Conservation (phyloP, 2,888 invertebrate genomes). For the Eulithis testata region DNA sequence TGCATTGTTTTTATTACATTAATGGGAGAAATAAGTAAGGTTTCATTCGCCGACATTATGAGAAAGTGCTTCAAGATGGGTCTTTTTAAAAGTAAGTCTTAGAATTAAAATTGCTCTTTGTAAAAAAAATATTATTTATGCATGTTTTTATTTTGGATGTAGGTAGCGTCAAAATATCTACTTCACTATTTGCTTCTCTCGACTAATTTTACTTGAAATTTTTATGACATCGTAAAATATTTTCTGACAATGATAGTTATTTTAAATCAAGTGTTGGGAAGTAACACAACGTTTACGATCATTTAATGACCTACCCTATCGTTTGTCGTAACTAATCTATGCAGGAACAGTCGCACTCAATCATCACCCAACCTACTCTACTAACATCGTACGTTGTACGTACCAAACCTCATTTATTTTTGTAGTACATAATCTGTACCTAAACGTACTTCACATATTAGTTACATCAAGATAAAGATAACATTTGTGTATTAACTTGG, state of each 20-base stretch:
- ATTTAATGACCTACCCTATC: slow-evolving; percentile 3
- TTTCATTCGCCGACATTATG: slow-evolving; percentile 69
- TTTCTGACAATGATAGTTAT: not conserved
- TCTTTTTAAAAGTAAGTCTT: slow-evolving; percentile 77
- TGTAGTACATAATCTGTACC: too few relatives aligned
- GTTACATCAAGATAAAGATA: too few relatives aligned
- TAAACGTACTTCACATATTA: too few relatives aligned
- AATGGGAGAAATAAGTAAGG: slow-evolving; percentile 69
- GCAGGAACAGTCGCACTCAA: slow-evolving; percentile 5
- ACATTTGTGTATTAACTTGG: too few relatives aligned
- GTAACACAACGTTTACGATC: not conserved
- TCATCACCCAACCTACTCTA: not conserved
- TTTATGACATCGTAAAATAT: too few relatives aligned
- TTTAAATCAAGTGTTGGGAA: not conserved
- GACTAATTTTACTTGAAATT: too few relatives aligned
- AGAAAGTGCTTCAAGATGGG: slow-evolving; percentile 82
- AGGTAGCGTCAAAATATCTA: too few relatives aligned
- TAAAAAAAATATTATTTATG: not conserved
- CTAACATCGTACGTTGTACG: too few relatives aligned
- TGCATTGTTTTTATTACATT: slow-evolving; percentile 42
- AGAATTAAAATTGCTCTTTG: too few relatives aligned
- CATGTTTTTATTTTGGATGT: not conserved
- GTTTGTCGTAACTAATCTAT: slow-evolving; percentile 3
- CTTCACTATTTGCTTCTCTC: too few relatives aligned
- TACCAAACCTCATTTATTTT: too few relatives aligned